A percentile compares a stretch with the other conserved stretches of the same genome.
Conservation (phyloP, 2,113 vertebrate genomes). For the Halichoeres trimaculatus region DNA sequence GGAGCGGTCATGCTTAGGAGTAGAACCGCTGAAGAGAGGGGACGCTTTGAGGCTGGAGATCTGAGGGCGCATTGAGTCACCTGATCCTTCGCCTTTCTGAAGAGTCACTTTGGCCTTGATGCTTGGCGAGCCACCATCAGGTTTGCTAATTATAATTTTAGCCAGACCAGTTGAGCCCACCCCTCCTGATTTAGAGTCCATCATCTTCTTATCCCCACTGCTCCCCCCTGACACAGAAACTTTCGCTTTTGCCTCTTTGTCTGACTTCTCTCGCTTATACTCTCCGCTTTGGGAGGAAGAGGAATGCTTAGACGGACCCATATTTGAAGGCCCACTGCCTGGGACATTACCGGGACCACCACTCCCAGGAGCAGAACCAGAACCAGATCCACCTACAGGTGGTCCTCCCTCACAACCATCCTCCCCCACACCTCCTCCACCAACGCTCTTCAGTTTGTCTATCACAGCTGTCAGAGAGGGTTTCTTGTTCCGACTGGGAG, state of each 20-base stretch:
- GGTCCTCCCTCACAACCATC: slow-evolving; percentile 90
- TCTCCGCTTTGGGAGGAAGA: slow-evolving; percentile 88
- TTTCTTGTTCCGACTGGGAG: slow-evolving; percentile 98
- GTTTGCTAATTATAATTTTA: slow-evolving; percentile 99
- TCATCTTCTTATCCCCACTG: slow-evolving; percentile 91
- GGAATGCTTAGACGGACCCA: slow-evolving; percentile 89
- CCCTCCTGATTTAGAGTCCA: slow-evolving; percentile 87
- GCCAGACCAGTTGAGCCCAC: slow-evolving; percentile 91
- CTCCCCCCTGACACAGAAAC: slow-evolving; percentile 87
- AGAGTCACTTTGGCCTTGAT: slow-evolving; percentile 98
- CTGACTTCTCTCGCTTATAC: slow-evolving; percentile 94
- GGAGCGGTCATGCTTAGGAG: slow-evolving; percentile 96
- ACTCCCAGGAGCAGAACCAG: slow-evolving; percentile 83
- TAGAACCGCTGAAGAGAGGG: slow-evolving; percentile 96
- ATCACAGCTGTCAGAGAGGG: slow-evolving; percentile 97
- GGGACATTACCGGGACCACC: slow-evolving; percentile 82
- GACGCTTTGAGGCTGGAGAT: slow-evolving; percentile 94
- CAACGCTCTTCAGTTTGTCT: slow-evolving; percentile 97
- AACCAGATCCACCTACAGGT: slow-evolving; percentile 76
- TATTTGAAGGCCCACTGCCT: slow-evolving; percentile 80
- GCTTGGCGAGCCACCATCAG: slow-evolving; percentile 96
- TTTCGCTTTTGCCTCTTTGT: slow-evolving; percentile 95
- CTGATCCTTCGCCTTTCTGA: slow-evolving; percentile 92
- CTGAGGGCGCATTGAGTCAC: slow-evolving; percentile 91
- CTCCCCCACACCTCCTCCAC: slow-evolving; percentile 90